Conservation (phyloP, 2,113 vertebrate genomes). For the Pollachius pollachius region DNA sequence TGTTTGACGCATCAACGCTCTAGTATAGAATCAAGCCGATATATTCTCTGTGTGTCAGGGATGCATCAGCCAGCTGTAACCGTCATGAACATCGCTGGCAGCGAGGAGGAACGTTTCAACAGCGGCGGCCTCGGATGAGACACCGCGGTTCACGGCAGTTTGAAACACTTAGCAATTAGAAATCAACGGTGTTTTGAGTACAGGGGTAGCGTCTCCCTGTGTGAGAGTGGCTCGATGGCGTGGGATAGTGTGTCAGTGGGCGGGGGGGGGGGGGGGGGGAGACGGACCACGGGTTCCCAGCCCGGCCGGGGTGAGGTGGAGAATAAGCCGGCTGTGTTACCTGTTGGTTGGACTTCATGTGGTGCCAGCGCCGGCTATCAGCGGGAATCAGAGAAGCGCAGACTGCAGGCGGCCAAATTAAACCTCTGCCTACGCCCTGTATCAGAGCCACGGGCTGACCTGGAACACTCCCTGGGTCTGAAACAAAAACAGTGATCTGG, state of each 20-base stretch:
- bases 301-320: constrained; percentile 12
- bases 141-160: too few relatives aligned
- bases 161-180: not conserved
- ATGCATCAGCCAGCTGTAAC: too few relatives aligned
- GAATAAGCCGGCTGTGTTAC: constrained; percentile 42
- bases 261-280: not conserved
- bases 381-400: constrained; percentile 54
- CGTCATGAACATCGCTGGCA: too few relatives aligned
- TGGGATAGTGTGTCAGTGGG: not conserved
- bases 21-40: too few relatives aligned
- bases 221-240: too few relatives aligned
- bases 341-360: constrained; percentile 44
- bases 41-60: too few relatives aligned
- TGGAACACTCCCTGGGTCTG: constrained; percentile 25
- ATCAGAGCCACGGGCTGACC: constrained; percentile 47
- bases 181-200: not conserved
- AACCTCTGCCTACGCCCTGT: constrained; percentile 45
- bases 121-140: too few relatives aligned
- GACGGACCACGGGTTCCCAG: not conserved
- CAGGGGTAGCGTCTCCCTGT: not conserved
- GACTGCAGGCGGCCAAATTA: constrained; percentile 48
- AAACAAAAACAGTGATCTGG: too few relatives aligned
- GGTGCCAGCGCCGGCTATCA: constrained; percentile 50
- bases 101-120: too few relatives aligned
- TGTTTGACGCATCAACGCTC: too few relatives aligned